Evolutionary conservation across 2,888 invertebrate species (phyloP).

Genomic region (Lasioglossum oenotherae): DNA sequence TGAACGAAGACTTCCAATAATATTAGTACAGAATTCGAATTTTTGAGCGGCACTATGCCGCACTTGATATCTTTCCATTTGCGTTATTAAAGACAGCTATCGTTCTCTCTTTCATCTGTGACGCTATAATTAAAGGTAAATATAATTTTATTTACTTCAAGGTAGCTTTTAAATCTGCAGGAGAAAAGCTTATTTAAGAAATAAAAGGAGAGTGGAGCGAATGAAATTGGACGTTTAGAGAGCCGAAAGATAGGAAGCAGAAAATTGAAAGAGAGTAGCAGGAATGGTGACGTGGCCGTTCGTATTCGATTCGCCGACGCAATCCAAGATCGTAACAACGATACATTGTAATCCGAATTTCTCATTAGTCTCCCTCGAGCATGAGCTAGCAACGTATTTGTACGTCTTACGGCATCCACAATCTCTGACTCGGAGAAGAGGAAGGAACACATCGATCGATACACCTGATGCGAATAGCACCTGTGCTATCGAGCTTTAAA

Average conservation of each 20-base stretch:
- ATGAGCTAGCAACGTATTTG: constrained; percentile 24
- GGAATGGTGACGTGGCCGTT: constrained; percentile 8
- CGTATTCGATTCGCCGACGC: constrained; percentile 25
- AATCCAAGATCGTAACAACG: constrained; percentile 52
- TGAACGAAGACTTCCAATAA: not conserved
- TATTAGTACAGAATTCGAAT: not conserved
- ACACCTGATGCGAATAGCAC: not conserved
- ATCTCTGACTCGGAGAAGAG: constrained; percentile 5
- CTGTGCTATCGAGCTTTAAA: not conserved
- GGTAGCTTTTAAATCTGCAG: not conserved
- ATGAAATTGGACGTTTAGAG: not conserved
- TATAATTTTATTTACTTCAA: not conserved
- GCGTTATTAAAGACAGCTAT: not conserved
- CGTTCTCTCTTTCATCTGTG: not conserved
- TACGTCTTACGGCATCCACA: constrained; percentile 20
- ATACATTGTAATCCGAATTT: constrained; percentile 36
- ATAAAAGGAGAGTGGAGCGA: not conserved
- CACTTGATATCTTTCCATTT: not conserved
- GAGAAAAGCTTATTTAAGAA: not conserved
- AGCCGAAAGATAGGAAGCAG: not conserved
- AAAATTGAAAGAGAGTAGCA: not conserved
- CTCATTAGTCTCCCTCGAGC: constrained; percentile 42
- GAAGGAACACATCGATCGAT: not conserved
- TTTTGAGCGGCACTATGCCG: not conserved
- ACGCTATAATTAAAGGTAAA: not conserved